Conservation (phyloP, 2,797 vertebrate genomes). For the Sparus aurata region DNA sequence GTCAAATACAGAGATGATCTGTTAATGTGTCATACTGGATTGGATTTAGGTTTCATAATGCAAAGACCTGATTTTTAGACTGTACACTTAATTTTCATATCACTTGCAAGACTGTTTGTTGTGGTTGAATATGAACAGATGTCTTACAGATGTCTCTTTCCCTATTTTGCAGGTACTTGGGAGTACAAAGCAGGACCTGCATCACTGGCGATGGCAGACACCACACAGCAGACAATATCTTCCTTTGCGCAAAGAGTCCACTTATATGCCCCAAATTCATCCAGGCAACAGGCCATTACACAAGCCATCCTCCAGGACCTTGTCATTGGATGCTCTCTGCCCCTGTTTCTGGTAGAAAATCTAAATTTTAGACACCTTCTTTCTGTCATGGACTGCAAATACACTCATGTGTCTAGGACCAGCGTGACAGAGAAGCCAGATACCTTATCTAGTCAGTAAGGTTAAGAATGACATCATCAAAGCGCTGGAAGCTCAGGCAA, state of each 20-base stretch:
- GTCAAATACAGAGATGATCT: no score
- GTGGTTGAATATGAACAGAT: no score
- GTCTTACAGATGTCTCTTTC: no score
- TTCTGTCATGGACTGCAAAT: conserved; percentile 3
- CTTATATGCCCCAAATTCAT: neutral
- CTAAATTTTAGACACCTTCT: conserved; percentile 2
- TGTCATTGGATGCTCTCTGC: neutral
- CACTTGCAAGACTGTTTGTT: no score
- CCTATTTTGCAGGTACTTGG: no score
- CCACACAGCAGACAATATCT: no score
- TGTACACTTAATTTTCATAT: no score
- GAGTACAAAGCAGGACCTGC: no score
- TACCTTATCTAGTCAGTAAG: neutral
- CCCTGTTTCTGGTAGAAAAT: neutral
- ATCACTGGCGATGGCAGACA: no score
- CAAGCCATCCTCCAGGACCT: neutral
- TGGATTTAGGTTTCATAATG: no score
- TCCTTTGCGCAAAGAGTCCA: neutral
- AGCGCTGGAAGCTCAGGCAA: conserved; percentile 1
- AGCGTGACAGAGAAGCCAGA: neutral
- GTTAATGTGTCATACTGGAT: no score
- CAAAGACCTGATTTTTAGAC: no score
- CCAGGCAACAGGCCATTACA: neutral
- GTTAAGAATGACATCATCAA: conserved; percentile 10
- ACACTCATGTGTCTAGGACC: neutral